phyloP scores from a whole-genome alignment of 2,797 vertebrate genomes.

The Anguilla anguilla region DNA sequence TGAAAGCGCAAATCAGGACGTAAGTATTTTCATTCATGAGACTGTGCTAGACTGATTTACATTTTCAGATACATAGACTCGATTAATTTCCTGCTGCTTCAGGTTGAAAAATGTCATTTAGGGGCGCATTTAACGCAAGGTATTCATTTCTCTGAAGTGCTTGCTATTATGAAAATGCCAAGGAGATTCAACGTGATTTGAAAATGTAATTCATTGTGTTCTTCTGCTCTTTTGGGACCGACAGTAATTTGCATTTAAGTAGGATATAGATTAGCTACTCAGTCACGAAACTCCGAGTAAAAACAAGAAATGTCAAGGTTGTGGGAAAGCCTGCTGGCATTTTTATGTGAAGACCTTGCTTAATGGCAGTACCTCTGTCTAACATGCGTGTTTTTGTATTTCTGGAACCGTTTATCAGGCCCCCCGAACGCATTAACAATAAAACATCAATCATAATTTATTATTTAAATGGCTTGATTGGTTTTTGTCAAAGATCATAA shows the following conservation, averaged over 20 bases:
- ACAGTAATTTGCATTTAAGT: constrained; percentile 8
- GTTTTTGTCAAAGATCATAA: no score
- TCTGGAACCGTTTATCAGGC: no score
- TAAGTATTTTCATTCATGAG: background rate
- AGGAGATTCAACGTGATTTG: background rate
- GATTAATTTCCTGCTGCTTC: constrained; percentile 12
- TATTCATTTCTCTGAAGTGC: background rate
- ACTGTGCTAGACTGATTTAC: background rate
- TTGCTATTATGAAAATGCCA: background rate
- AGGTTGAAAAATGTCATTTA: background rate
- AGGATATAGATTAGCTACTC: background rate
- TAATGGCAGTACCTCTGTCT: no score
- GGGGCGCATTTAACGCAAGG: background rate
- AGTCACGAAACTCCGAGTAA: background rate
- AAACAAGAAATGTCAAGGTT: background rate
- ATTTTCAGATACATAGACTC: constrained; percentile 13
- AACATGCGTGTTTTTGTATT: no score
- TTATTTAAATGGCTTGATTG: no score
- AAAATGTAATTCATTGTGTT: background rate
- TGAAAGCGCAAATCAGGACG: background rate
- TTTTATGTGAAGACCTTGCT: no score
- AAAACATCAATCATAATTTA: no score
- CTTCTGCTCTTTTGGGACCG: background rate
- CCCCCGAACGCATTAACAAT: no score
- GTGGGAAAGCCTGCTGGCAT: background rate